Conservation (phyloP, 2,113 vertebrate species). For the Macaca mulatta region DNA sequence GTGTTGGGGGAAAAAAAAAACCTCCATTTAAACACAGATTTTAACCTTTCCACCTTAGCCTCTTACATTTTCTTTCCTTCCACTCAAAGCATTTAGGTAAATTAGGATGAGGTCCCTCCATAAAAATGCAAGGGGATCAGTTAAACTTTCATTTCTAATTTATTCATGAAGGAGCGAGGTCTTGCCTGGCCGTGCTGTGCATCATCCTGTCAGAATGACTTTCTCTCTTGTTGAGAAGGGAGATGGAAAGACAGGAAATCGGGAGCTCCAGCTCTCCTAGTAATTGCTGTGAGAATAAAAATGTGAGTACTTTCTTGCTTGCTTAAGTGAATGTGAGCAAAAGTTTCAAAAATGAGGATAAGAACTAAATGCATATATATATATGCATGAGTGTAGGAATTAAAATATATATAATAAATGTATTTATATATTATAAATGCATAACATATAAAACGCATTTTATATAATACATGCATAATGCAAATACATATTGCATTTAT, state of each 20-base stretch:
- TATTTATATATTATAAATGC: not conserved
- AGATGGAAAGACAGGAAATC: conserved; percentile 79
- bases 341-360: conserved; percentile 59
- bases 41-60: conserved; percentile 84
- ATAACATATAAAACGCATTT: not conserved
- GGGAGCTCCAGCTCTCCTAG: conserved; percentile 66
- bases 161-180: conserved; percentile 87
- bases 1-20: conserved; percentile 49
- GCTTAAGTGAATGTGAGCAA: conserved; percentile 59
- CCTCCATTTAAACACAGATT: conserved; percentile 83
- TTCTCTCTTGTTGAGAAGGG: conserved; percentile 81
- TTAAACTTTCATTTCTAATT: conserved; percentile 89
- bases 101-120: conserved; percentile 85
- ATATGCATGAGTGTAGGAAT: conserved; percentile 57
- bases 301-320: conserved; percentile 54
- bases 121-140: conserved; percentile 86
- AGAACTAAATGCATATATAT: conserved; percentile 7
- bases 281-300: conserved; percentile 70
- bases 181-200: conserved; percentile 83
- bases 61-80: conserved; percentile 85
- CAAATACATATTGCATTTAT: not conserved
- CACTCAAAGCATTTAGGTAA: conserved; percentile 88
- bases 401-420: conserved; percentile 31
- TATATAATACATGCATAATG: not conserved
- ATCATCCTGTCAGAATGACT: conserved; percentile 87